Evolutionary conservation across 2,888 invertebrate genomes (phyloP), one percentile per base, ranked within the genome.

Genomic region (Spicauda simplicius): DNA sequence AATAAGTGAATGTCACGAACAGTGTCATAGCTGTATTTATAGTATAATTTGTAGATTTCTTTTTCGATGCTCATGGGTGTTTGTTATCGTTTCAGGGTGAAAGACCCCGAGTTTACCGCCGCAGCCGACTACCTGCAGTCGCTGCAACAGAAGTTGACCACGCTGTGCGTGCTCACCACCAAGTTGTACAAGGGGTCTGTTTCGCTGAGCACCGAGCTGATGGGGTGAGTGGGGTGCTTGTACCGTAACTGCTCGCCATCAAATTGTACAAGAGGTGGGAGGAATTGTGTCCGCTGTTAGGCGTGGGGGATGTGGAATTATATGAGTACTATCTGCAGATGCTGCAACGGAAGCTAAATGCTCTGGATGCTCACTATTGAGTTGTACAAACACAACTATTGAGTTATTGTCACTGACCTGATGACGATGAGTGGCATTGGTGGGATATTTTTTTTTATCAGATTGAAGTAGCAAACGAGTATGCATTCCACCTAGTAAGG

Each of bases 51-150:
- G n/a, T n/a, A n/a, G n/a, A n/a, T n/a, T n/a, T n/a, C n/a, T n/a
- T n/a, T n/a, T n/a, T n/a, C n/a, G n/a, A n/a, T n/a, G n/a, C 25
- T 30, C 6, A 30, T 30, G 25, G 25, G 25, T 30, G 25, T 30
- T 33, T n/a, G n/a, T n/a, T n/a, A n/a, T 33, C 8, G 33, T 33
- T 48, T 8, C 81, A 91, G 92, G 66, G 92, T 92, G 0, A 86
- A 85, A 37, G 91, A 92, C 60, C 92, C 91, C 0, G 91, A 91
- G 72, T 92, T 92, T 76, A 74, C 78, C 0, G 77, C 90, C 0
- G 87, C 86, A 0, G 79, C 85, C 0, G 92, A 93, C 61, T 93
- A 93, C 72, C 74, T 93, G 2, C 78, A 77, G 53, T 89, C 91
- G 0, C 71, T 93, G 1, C 88, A 91, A 30, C 86, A 84, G 16